Percentiles rank a stretch among this genome's conserved stretches.
These are phyloP conservation scores for Telmatochromis sp. DNA, from an alignment of 2,113 vertebrate genomes.

Conservation along the genomic window DNA sequence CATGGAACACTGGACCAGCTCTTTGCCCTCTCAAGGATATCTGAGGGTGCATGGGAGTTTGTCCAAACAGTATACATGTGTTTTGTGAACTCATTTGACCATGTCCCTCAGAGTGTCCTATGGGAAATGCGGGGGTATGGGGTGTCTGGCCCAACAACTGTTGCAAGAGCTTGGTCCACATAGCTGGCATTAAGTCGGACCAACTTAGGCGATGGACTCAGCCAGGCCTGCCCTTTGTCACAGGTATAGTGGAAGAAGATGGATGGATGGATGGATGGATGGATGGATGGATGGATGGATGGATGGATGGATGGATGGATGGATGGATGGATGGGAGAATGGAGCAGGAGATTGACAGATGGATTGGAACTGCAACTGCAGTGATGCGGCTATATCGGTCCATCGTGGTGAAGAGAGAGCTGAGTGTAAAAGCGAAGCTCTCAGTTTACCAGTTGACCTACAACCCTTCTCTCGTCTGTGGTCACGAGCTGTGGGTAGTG, in stretches of 20 bases:
- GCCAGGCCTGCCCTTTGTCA: background rate
- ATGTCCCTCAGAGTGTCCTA: background rate
- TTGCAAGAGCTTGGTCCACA: background rate
- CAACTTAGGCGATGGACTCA: background rate
- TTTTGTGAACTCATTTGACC: background rate
- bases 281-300: background rate
- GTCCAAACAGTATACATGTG: background rate
- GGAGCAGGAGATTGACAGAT: background rate
- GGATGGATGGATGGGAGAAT: background rate
- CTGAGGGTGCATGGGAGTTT: background rate
- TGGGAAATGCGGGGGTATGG: accelerated
- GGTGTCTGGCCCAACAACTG: background rate
- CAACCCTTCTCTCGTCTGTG: background rate
- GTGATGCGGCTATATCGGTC: background rate
- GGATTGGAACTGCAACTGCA: background rate
- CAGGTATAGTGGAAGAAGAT: too few relatives aligned
- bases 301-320: background rate
- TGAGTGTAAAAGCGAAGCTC: background rate
- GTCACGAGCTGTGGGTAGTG: background rate
- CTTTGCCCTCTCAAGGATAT: background rate
- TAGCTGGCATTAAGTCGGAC: background rate
- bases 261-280: too few relatives aligned
- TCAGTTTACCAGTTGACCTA: accelerated
- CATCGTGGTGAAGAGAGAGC: background rate
- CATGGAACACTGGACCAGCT: background rate